Percentiles rank a stretch among this genome's conserved stretches.
phyloP scores from a whole-genome alignment of 2,797 vertebrate species.

The Pseudochaenichthys georgianus region DNA sequence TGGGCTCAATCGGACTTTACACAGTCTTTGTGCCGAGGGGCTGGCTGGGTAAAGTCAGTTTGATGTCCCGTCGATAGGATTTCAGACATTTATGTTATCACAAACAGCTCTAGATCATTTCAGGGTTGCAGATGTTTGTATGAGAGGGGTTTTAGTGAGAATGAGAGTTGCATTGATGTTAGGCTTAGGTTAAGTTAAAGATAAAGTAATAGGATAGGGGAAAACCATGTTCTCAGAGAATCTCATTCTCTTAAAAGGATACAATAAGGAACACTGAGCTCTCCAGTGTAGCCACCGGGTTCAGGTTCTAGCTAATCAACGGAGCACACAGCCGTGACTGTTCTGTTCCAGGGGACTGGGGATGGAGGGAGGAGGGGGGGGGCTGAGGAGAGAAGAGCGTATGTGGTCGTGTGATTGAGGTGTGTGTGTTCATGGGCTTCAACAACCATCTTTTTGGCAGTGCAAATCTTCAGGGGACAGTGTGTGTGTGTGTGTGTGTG shows the following conservation, averaged over 20 bases:
- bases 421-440: constrained; percentile 18
- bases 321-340: constrained; percentile 85
- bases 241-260: constrained; percentile 60
- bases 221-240: constrained; percentile 59
- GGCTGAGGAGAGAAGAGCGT: constrained; percentile 25
- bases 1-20: too few relatives aligned
- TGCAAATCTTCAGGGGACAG: constrained; percentile 8
- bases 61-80: too few relatives aligned
- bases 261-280: constrained; percentile 68
- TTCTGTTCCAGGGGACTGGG: constrained; percentile 81
- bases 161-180: constrained; percentile 45
- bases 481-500: too few relatives aligned
- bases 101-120: too few relatives aligned
- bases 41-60: too few relatives aligned
- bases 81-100: too few relatives aligned
- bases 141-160: not conserved
- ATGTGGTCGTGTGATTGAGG: constrained; percentile 42
- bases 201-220: constrained; percentile 63
- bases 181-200: constrained; percentile 55
- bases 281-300: constrained; percentile 71
- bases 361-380: constrained; percentile 39
- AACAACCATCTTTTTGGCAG: constrained; percentile 21
- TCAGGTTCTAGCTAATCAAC: constrained; percentile 84
- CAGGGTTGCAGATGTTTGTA: too few relatives aligned
- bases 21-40: too few relatives aligned